A percentile compares a stretch with the other conserved stretches of the same genome.
phyloP scores from a whole-genome alignment of 2,113 vertebrate species.

The Ameiurus melas region DNA sequence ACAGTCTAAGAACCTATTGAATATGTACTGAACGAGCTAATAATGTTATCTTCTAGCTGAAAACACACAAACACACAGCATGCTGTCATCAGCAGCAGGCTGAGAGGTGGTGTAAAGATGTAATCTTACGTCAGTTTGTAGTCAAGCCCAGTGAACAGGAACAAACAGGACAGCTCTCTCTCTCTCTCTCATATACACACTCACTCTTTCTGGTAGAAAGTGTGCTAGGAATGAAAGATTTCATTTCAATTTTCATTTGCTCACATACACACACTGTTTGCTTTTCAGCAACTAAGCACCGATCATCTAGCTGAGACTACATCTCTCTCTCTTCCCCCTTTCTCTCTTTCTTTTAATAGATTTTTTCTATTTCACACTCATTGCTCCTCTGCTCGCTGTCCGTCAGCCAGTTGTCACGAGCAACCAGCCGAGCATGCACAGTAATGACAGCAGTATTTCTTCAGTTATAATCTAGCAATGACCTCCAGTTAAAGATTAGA shows the following conservation, averaged over 20 bases:
- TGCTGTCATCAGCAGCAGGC: slow-evolving; percentile 35
- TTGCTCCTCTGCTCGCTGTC: slow-evolving; percentile 34
- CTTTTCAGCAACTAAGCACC: background rate
- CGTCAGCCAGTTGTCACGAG: slow-evolving; percentile 3
- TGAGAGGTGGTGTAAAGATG: slow-evolving; percentile 38
- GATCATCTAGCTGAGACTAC: background rate
- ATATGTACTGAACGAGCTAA: background rate
- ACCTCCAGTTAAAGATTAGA: background rate
- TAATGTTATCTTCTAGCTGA: background rate
- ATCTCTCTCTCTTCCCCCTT: background rate
- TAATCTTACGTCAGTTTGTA: slow-evolving; percentile 32
- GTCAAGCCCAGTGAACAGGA: slow-evolving; percentile 5
- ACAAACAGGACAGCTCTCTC: slow-evolving; percentile 7
- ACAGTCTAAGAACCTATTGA: background rate
- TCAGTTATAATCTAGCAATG: background rate
- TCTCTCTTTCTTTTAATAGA: slow-evolving; percentile 8
- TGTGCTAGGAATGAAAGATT: background rate
- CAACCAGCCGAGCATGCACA: background rate
- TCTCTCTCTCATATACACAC: background rate
- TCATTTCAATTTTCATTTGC: background rate
- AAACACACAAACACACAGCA: slow-evolving; percentile 19
- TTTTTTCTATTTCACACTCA: slow-evolving; percentile 51
- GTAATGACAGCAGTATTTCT: background rate
- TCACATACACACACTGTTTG: background rate
- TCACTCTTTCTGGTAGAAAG: background rate